phyloP scores from a whole-genome alignment of 2,888 invertebrate genomes.

The Mythimna loreyi region DNA sequence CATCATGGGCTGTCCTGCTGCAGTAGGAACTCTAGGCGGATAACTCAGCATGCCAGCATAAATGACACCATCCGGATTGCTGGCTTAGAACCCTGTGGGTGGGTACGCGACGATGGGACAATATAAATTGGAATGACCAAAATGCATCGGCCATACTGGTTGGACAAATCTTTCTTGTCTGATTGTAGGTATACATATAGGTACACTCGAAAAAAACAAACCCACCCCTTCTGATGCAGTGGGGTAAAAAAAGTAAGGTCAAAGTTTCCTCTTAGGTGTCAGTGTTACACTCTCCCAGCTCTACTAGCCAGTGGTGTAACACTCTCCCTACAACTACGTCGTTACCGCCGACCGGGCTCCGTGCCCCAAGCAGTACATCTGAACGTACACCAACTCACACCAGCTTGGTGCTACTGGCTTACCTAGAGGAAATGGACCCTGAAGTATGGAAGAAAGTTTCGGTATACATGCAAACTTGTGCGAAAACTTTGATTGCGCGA shows the following conservation, averaged over 20 bases:
- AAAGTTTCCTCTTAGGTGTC: no score
- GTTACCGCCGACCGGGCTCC: background rate
- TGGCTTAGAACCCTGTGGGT: background rate
- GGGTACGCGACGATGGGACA: background rate
- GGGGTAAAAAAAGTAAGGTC: no score
- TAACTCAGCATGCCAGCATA: background rate
- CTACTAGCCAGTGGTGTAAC: no score
- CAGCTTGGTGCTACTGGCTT: background rate
- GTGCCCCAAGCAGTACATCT: background rate
- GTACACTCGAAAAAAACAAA: no score
- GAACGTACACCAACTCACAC: background rate
- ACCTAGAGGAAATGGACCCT: no score
- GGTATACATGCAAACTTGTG: background rate
- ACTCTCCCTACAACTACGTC: no score
- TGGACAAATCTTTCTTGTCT: no score
- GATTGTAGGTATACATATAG: no score
- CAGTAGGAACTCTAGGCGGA: background rate
- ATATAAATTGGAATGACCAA: no score
- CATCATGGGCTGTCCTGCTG: background rate
- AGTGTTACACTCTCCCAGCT: no score
- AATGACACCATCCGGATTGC: background rate
- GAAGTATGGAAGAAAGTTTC: background rate
- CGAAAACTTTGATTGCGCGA: constrained; percentile 1
- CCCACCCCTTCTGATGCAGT: no score
- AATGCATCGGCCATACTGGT: no score